These are phyloP conservation scores for Catocala fraxini DNA, from an alignment of 2,888 invertebrate genomes.

Conservation along the genomic window DNA sequence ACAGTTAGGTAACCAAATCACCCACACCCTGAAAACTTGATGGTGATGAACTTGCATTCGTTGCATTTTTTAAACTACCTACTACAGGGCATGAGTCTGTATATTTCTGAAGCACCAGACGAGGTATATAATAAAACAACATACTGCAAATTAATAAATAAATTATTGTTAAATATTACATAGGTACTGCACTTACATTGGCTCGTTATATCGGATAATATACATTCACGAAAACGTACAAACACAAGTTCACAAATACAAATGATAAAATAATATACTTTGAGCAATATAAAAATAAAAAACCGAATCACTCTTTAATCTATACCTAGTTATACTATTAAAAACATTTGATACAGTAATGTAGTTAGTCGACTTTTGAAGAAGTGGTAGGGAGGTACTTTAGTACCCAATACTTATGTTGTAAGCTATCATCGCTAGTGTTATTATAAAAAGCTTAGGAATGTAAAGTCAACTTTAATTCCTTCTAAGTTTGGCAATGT, in stretches of 20 bases:
- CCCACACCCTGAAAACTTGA: too few relatives aligned
- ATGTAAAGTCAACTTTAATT: conserved; percentile 71
- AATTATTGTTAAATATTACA: conserved; percentile 87
- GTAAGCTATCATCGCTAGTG: conserved; percentile 47
- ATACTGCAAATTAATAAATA: conserved; percentile 86
- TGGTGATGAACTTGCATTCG: too few relatives aligned
- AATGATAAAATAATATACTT: conserved; percentile 77
- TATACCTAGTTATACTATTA: conserved; percentile 66
- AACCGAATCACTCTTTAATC: conserved; percentile 79
- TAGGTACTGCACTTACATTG: conserved; percentile 85
- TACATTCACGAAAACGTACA: conserved; percentile 79
- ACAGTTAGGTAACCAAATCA: too few relatives aligned
- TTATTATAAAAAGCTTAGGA: conserved; percentile 68
- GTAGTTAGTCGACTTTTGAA: conserved; percentile 45
- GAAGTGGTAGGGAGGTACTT: conserved; percentile 53
- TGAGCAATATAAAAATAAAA: conserved; percentile 87
- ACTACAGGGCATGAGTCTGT: too few relatives aligned
- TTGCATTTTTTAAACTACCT: too few relatives aligned
- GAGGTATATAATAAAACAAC: conserved; percentile 58
- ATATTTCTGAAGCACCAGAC: too few relatives aligned
- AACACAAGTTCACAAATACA: conserved; percentile 77
- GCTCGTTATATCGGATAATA: conserved; percentile 81
- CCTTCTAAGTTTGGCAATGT: conserved; percentile 76
- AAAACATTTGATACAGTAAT: conserved; percentile 55
- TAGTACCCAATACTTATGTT: conserved; percentile 53